These are phyloP conservation scores for Scrobipalpa atriplicella DNA, from an alignment of 2,888 invertebrate genomes.

Conservation along the genomic window DNA sequence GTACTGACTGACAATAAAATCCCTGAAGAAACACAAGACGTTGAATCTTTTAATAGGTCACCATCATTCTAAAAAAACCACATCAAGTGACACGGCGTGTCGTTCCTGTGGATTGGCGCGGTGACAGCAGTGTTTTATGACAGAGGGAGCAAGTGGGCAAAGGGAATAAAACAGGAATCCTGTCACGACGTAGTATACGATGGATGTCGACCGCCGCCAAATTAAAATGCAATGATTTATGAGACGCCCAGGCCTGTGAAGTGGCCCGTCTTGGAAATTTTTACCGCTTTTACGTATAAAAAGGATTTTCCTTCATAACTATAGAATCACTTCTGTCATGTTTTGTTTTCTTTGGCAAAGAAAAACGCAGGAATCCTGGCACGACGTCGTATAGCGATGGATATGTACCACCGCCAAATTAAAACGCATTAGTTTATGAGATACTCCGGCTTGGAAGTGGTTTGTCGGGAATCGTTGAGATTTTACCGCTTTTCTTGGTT, in stretches of 20 bases:
- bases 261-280: slow-evolving; percentile 26
- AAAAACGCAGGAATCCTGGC: neutral
- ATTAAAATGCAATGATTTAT: slow-evolving; percentile 70
- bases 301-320: too few relatives aligned
- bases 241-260: slow-evolving; percentile 44
- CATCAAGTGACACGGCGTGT: slow-evolving; percentile 38
- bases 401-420: neutral
- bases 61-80: slow-evolving; percentile 26
- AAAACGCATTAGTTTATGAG: slow-evolving; percentile 6
- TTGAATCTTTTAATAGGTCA: slow-evolving; percentile 7
- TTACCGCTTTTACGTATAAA: neutral
- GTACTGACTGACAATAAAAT: too few relatives aligned
- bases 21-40: neutral
- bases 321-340: too few relatives aligned
- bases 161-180: slow-evolving; percentile 61
- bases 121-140: slow-evolving; percentile 61
- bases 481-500: neutral
- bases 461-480: neutral
- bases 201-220: slow-evolving; percentile 57
- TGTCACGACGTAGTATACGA: slow-evolving; percentile 56
- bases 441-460: neutral
- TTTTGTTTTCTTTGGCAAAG: too few relatives aligned
- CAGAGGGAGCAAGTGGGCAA: slow-evolving; percentile 47
- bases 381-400: neutral
- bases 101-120: slow-evolving; percentile 41